These are phyloP conservation scores for Borostomias antarcticus DNA, from an alignment of 2,797 vertebrate genomes.

Conservation along the genomic window DNA sequence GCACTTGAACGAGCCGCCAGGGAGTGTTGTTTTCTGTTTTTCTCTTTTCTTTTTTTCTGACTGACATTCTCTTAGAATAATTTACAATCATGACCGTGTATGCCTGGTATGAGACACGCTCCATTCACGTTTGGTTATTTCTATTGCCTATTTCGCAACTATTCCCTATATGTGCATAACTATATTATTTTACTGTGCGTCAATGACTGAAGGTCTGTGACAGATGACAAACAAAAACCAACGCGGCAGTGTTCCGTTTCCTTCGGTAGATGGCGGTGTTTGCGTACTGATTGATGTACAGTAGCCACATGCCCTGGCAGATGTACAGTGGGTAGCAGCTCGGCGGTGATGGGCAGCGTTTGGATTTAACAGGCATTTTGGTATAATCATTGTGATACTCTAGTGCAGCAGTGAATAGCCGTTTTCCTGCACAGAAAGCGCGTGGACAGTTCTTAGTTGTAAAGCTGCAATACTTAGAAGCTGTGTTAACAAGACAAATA, in stretches of 20 bases:
- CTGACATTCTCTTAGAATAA: background rate
- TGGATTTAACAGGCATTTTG: background rate
- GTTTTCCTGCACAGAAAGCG: background rate
- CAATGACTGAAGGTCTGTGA: background rate
- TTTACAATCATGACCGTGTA: background rate
- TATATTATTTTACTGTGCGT: too few relatives aligned
- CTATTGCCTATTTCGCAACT: too few relatives aligned
- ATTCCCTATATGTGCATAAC: too few relatives aligned
- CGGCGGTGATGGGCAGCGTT: background rate
- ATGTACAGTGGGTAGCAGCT: background rate
- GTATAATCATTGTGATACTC: background rate
- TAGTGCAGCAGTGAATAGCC: background rate
- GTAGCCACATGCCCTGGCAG: background rate
- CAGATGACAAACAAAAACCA: background rate
- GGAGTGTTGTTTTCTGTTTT: conserved; percentile 45
- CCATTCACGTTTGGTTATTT: too few relatives aligned
- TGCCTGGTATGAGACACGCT: too few relatives aligned
- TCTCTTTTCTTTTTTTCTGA: background rate
- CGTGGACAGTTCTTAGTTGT: background rate
- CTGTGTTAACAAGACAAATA: conserved; percentile 32
- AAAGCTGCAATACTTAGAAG: background rate
- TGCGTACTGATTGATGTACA: background rate
- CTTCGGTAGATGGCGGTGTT: background rate
- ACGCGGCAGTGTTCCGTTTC: background rate
- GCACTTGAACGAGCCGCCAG: conserved; percentile 7